These are phyloP conservation scores for Calcarius ornatus DNA, from an alignment of 2,113 vertebrate species.

Conservation along the genomic window DNA sequence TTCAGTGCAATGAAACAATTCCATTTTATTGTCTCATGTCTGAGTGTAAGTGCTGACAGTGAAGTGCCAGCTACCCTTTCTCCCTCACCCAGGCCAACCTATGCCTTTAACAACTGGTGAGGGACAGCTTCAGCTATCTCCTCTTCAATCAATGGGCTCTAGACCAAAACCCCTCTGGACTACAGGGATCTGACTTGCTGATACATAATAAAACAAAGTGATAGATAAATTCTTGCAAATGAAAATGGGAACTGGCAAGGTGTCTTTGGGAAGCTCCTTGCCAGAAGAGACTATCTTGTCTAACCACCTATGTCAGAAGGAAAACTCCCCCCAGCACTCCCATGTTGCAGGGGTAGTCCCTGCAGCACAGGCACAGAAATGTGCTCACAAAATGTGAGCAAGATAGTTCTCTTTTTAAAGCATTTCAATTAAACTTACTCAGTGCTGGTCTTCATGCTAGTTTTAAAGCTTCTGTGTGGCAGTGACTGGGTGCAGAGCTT, in stretches of 20 bases:
- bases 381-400: neutral
- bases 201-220: neutral
- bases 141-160: neutral
- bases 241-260: neutral
- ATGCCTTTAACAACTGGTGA: neutral
- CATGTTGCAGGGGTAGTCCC: neutral
- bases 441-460: neutral
- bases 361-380: neutral
- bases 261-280: neutral
- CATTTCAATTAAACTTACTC: neutral
- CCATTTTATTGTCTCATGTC: rapidly evolving
- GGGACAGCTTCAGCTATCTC: neutral
- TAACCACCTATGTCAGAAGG: neutral
- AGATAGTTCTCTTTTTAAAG: neutral
- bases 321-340: neutral
- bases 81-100: neutral
- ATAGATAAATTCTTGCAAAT: conserved; percentile 5
- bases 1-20: neutral
- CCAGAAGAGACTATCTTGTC: neutral
- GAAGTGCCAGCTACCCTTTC: neutral
- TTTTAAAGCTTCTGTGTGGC: neutral
- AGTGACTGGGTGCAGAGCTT: neutral
- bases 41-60: neutral
- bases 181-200: neutral
- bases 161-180: neutral